Conservation (phyloP, 2,888 invertebrate genomes). For the Cheilosia impressa region DNA sequence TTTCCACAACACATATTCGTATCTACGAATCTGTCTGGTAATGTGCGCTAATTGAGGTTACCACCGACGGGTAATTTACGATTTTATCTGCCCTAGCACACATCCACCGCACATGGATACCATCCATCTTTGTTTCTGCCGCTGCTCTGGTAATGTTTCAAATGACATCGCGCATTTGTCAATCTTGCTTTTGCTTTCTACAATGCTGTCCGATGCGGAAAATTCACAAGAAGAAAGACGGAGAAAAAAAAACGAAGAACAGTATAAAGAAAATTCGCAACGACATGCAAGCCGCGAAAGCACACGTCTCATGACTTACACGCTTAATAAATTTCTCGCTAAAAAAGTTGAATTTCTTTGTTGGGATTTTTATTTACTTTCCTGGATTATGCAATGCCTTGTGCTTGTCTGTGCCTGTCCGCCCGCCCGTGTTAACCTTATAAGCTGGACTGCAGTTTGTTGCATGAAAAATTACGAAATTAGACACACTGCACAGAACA, state of each 20-base stretch:
- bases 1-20: conserved; percentile 3
- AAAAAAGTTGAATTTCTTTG: conserved; percentile 60
- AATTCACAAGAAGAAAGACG: background rate
- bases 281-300: conserved; percentile 42
- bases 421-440: conserved; percentile 3
- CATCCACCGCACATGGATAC: background rate
- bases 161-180: conserved; percentile 49
- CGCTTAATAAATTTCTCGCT: conserved; percentile 49
- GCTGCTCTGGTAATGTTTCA: conserved; percentile 9
- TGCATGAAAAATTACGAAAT: conserved; percentile 45
- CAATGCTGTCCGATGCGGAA: background rate
- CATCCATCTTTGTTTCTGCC: background rate
- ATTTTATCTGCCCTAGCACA: conserved; percentile 29
- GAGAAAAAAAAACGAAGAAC: too few species aligned
- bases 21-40: conserved; percentile 23
- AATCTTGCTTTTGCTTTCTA: conserved; percentile 34
- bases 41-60: conserved; percentile 41
- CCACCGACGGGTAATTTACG: conserved; percentile 34
- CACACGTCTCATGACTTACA: conserved; percentile 57
- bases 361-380: conserved; percentile 51
- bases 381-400: conserved; percentile 53
- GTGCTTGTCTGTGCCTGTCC: background rate
- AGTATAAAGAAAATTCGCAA: background rate
- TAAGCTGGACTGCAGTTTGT: conserved; percentile 6
- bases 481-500: conserved; percentile 66